phyloP scores from a whole-genome alignment of 2,888 invertebrate genomes.

The Cheilosia impressa region DNA sequence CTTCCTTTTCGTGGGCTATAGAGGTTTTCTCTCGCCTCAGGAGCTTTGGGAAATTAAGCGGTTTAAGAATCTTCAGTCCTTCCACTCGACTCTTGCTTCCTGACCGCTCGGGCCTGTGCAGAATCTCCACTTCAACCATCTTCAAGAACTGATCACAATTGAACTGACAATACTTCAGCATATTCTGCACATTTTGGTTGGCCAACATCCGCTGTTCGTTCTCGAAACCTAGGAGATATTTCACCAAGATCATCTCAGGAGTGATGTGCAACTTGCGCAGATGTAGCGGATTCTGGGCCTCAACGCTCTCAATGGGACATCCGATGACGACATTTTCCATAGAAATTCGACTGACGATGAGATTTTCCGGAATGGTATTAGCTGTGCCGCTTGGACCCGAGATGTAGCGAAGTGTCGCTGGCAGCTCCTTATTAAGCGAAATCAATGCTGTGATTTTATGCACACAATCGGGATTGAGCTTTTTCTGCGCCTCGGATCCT shows the following conservation, averaged over 20 bases:
- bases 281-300: constrained; percentile 83
- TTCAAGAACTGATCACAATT: constrained; percentile 83
- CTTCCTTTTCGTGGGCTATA: constrained; percentile 86
- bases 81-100: constrained; percentile 85
- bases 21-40: constrained; percentile 82
- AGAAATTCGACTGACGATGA: constrained; percentile 81
- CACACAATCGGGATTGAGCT: constrained; percentile 83
- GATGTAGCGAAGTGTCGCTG: constrained; percentile 82
- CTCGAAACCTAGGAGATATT: constrained; percentile 82
- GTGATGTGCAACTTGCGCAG: constrained; percentile 84
- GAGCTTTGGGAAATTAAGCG: constrained; percentile 82
- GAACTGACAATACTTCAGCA: constrained; percentile 83
- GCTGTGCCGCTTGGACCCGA: constrained; percentile 81
- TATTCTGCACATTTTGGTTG: constrained; percentile 83
- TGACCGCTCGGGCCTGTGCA: constrained; percentile 82
- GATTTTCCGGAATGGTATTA: constrained; percentile 81
- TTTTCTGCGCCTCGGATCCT: constrained; percentile 79
- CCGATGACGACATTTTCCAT: constrained; percentile 84
- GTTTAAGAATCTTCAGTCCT: constrained; percentile 85
- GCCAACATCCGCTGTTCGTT: constrained; percentile 83
- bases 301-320: constrained; percentile 84
- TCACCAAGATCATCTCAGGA: constrained; percentile 82
- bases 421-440: constrained; percentile 80
- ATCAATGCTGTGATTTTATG: constrained; percentile 82
- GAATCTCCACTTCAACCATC: constrained; percentile 82